These are phyloP conservation scores for Sinocyclocheilus anshuiensis DNA, from an alignment of 2,113 vertebrate genomes.

Conservation along the genomic window DNA sequence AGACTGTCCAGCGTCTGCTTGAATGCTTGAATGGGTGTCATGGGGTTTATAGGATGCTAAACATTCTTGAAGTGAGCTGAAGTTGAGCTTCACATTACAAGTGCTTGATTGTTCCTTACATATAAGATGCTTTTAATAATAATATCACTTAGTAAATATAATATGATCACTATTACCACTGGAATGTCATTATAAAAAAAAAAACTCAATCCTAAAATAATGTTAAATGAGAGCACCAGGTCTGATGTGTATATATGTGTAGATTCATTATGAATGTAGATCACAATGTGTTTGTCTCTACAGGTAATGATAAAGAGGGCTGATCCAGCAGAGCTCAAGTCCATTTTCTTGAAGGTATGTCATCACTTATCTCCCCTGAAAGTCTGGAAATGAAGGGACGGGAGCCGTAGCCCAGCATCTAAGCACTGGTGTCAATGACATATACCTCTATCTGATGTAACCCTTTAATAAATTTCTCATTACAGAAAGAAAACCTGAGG, in stretches of 20 bases:
- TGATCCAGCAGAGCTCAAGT: conserved; percentile 86
- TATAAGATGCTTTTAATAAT: background rate
- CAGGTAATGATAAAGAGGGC: conserved; percentile 82
- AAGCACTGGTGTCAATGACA: conserved; percentile 27
- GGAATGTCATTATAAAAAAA: background rate
- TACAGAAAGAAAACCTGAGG: conserved; percentile 46
- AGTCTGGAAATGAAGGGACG: background rate
- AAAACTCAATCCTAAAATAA: background rate
- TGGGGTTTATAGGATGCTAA: conserved; percentile 9
- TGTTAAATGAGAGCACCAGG: too few species aligned
- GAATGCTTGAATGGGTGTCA: background rate
- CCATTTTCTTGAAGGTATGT: conserved; percentile 90
- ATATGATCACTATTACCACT: background rate
- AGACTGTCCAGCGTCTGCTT: background rate
- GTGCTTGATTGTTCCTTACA: background rate
- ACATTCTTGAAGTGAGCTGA: background rate
- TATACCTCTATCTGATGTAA: conserved; percentile 30
- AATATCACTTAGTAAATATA: background rate
- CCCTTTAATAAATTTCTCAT: conserved; percentile 45
- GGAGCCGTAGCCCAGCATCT: conserved; percentile 4
- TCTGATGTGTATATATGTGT: too few species aligned
- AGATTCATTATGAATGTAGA: background rate
- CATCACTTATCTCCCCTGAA: conserved; percentile 18
- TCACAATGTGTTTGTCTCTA: too few species aligned
- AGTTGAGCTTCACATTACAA: conserved; percentile 5